Percentiles rank a stretch among this genome's conserved stretches.
phyloP scores from a whole-genome alignment of 2,113 vertebrate species.

The Caranx ignobilis region DNA sequence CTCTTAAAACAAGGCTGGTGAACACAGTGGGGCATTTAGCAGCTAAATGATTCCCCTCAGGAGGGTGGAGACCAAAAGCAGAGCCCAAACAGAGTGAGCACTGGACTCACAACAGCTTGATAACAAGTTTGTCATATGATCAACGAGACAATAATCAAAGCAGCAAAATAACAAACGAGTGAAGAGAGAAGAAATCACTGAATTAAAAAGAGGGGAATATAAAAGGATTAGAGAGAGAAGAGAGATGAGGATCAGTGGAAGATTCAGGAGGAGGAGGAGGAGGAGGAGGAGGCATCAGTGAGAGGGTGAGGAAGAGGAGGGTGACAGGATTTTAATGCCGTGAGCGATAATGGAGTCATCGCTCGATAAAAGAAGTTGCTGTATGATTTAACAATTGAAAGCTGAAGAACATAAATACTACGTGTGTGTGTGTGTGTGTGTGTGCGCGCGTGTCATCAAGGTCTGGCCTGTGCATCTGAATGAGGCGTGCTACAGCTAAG shows the following conservation, averaged over 20 bases:
- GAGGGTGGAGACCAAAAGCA: not conserved
- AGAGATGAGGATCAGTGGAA: slow-evolving; percentile 13
- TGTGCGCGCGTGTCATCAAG: slow-evolving; percentile 13
- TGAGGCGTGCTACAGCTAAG: slow-evolving; percentile 56
- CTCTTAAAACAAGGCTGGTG: not conserved
- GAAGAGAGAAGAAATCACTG: slow-evolving; percentile 17
- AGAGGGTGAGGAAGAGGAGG: not conserved
- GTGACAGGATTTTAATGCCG: slow-evolving; percentile 25
- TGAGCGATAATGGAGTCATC: slow-evolving; percentile 33
- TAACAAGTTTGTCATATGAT: not conserved
- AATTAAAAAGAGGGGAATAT: slow-evolving; percentile 24
- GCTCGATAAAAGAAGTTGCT: slow-evolving; percentile 29
- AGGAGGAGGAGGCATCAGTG: not conserved
- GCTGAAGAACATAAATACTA: slow-evolving; percentile 43
- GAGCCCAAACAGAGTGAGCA: not conserved
- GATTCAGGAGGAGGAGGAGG: not conserved
- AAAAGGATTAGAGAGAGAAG: slow-evolving; percentile 2
- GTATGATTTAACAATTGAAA: slow-evolving; percentile 34
- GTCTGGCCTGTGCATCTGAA: slow-evolving; percentile 43
- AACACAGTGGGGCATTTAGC: not conserved
- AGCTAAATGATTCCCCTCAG: not conserved
- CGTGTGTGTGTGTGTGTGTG: slow-evolving; percentile 19
- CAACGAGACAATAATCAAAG: not conserved
- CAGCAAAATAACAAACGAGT: not conserved
- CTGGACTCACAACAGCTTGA: not conserved